A percentile compares a stretch with the other conserved stretches of the same genome.
Evolutionary conservation across 2,888 invertebrate species (phyloP).

Genomic region (Scrobipalpa atriplicella): DNA sequence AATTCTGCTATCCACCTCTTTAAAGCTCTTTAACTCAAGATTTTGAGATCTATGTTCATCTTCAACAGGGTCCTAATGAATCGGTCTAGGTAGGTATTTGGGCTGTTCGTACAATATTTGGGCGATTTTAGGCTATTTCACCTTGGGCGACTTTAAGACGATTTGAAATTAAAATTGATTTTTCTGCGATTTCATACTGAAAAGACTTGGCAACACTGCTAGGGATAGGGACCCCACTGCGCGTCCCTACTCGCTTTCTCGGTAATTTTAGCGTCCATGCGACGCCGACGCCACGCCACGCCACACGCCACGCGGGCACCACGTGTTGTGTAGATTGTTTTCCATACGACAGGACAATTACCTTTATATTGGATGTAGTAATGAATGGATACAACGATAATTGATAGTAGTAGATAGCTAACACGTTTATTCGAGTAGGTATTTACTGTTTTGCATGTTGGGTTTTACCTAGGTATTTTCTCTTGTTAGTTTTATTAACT

Average conservation of each 20-base stretch:
- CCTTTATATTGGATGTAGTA: conserved; percentile 32
- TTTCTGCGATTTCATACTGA: too few relatives aligned
- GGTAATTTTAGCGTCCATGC: conserved; percentile 37
- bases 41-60: too few relatives aligned
- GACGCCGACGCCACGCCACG: conserved; percentile 34
- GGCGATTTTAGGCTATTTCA: too few relatives aligned
- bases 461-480: background rate
- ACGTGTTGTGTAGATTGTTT: conserved; percentile 40
- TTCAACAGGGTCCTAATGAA: too few relatives aligned
- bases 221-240: conserved; percentile 15
- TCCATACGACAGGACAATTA: conserved; percentile 29
- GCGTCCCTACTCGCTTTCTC: conserved; percentile 29
- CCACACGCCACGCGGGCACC: conserved; percentile 38
- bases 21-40: too few relatives aligned
- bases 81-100: too few relatives aligned
- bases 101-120: too few relatives aligned
- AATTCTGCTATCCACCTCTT: too few relatives aligned
- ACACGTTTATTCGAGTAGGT: background rate
- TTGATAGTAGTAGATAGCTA: conserved; percentile 10
- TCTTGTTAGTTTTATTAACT: background rate
- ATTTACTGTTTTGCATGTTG: conserved; percentile 8
- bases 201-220: background rate
- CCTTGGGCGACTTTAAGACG: too few relatives aligned
- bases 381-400: conserved; percentile 9
- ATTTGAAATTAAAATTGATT: too few relatives aligned